A percentile compares a stretch with the other conserved stretches of the same genome.
These are phyloP conservation scores for Fissipunctia ypsillon DNA, from an alignment of 2,888 invertebrate genomes.

Conservation along the genomic window DNA sequence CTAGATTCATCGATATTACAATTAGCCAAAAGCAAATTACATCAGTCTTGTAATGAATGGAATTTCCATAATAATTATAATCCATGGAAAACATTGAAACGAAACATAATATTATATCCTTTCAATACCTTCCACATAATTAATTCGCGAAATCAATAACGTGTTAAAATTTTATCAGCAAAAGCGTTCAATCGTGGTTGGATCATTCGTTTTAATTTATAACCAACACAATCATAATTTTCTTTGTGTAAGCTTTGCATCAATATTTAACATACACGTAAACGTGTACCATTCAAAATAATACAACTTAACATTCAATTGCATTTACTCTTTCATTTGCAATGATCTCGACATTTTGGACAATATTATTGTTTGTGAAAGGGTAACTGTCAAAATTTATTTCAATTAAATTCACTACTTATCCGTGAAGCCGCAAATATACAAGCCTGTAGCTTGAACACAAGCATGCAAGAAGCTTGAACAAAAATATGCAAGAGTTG, in stretches of 20 bases:
- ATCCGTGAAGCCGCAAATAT: background rate
- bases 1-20: too few species aligned
- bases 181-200: slow-evolving; percentile 1
- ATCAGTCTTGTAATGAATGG: background rate
- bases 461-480: too few species aligned
- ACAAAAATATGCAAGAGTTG: background rate
- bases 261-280: background rate
- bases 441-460: background rate
- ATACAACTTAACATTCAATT: background rate
- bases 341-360: background rate
- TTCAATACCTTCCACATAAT: slow-evolving; percentile 16
- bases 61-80: slow-evolving; percentile 4
- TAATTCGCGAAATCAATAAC: slow-evolving; percentile 1
- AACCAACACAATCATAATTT: background rate
- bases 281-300: background rate
- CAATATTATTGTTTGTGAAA: background rate
- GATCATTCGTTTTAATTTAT: slow-evolving; percentile 22
- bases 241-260: background rate
- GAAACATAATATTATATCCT: background rate
- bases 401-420: background rate
- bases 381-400: background rate
- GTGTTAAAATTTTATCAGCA: slow-evolving; percentile 3
- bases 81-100: slow-evolving; percentile 14
- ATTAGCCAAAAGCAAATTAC: background rate
- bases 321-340: background rate